Conservation (phyloP, 1,140 invertebrate species). For the Eriosoma lanigerum region DNA sequence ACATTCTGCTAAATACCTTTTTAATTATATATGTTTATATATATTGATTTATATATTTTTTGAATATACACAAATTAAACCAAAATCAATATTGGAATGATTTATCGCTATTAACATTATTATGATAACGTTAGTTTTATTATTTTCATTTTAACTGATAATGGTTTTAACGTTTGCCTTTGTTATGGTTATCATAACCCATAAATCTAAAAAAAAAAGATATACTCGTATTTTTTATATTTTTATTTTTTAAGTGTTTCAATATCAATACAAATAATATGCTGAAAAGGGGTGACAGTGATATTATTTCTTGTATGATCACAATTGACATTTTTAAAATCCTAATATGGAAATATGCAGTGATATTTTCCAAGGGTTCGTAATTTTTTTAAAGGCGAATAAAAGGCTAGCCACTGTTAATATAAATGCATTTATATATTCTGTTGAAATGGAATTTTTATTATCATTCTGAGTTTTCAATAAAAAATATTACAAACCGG, state of each 20-base stretch:
- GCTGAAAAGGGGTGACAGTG: not conserved
- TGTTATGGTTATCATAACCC: too few relatives aligned
- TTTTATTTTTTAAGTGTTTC: not conserved
- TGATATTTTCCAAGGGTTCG: not conserved
- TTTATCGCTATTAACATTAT: too few relatives aligned
- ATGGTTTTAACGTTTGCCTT: too few relatives aligned
- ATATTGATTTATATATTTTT: too few relatives aligned
- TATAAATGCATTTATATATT: not conserved
- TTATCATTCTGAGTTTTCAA: slow-evolving; percentile 12
- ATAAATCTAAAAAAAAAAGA: too few relatives aligned
- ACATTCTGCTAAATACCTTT: too few relatives aligned
- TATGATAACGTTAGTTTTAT: too few relatives aligned
- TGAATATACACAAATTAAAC: too few relatives aligned
- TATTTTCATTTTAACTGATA: too few relatives aligned
- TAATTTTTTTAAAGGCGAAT: slow-evolving; percentile 5
- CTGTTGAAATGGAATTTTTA: not conserved
- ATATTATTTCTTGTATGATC: not conserved
- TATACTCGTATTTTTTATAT: not conserved
- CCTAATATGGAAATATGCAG: not conserved
- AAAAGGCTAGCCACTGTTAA: not conserved
- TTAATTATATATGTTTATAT: too few relatives aligned
- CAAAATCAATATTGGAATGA: too few relatives aligned
- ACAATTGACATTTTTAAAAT: not conserved
- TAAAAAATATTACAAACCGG: slow-evolving; percentile 14
- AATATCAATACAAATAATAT: not conserved